A percentile compares a stretch with the other conserved stretches of the same genome.
Evolutionary conservation across 2,797 vertebrate species (phyloP).

Genomic region (Sciaenops ocellatus): DNA sequence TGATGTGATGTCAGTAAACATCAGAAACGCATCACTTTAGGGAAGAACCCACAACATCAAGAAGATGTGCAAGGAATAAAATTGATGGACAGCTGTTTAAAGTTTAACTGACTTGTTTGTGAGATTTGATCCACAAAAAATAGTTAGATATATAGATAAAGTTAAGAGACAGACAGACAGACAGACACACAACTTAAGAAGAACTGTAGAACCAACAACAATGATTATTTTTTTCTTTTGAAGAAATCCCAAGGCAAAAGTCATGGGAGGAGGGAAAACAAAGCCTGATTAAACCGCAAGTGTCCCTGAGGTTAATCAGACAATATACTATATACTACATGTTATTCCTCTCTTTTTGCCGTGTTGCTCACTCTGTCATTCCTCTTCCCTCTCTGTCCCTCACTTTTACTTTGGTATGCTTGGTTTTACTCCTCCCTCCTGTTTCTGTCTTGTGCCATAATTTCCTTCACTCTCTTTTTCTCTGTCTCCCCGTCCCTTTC

Average conservation of each 20-base stretch:
- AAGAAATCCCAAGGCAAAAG: no score
- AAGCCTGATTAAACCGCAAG: neutral
- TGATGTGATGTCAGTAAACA: slow-evolving; percentile 44
- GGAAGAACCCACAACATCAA: slow-evolving; percentile 62
- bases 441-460: slow-evolving; percentile 18
- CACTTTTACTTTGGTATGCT: neutral
- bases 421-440: neutral
- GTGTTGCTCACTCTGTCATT: neutral
- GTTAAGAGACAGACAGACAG: neutral
- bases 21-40: slow-evolving; percentile 42
- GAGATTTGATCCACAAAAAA: slow-evolving; percentile 14
- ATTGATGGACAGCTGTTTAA: slow-evolving; percentile 59
- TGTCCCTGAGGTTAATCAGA: neutral
- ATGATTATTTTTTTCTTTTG: neutral
- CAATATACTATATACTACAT: neutral
- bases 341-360: neutral
- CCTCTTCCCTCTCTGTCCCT: neutral
- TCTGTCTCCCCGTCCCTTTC: slow-evolving; percentile 6
- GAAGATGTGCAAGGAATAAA: slow-evolving; percentile 32
- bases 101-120: slow-evolving; percentile 51
- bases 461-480: slow-evolving; percentile 15
- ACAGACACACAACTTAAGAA: no score
- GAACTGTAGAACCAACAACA: neutral
- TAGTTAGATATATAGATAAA: slow-evolving; percentile 2
- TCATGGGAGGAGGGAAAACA: neutral